These are phyloP conservation scores for Zaprionus ornatus DNA, from an alignment of 1,140 invertebrate species.

Conservation along the genomic window DNA sequence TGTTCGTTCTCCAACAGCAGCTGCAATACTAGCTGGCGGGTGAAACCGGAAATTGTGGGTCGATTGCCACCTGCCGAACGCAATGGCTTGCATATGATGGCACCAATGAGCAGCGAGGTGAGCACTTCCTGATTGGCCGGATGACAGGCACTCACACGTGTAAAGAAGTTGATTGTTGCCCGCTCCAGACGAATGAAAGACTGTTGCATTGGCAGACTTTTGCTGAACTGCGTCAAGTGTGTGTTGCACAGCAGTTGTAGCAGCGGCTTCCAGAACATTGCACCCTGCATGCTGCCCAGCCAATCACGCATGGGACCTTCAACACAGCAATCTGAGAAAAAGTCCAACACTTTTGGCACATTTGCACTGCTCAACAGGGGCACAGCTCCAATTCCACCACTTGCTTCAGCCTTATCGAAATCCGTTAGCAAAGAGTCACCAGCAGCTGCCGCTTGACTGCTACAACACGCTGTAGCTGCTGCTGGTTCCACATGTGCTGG, in stretches of 20 bases:
- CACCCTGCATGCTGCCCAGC: constrained; percentile 91
- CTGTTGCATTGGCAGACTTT: constrained; percentile 85
- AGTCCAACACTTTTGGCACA: constrained; percentile 89
- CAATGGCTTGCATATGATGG: constrained; percentile 73
- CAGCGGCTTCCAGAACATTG: constrained; percentile 92
- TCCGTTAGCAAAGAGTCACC: constrained; percentile 82
- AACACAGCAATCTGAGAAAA: constrained; percentile 91
- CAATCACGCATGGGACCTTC: constrained; percentile 93
- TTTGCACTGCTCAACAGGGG: constrained; percentile 61
- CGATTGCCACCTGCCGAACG: constrained; percentile 40
- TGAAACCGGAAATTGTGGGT: constrained; percentile 91
- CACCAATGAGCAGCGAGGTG: constrained; percentile 88
- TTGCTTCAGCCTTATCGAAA: constrained; percentile 84
- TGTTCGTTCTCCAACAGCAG: constrained; percentile 94
- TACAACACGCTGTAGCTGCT: constrained; percentile 13
- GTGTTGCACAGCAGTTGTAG: constrained; percentile 89
- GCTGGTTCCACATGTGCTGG: neutral
- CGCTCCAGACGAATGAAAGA: constrained; percentile 88
- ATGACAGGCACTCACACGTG: constrained; percentile 93
- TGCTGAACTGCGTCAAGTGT: constrained; percentile 78
- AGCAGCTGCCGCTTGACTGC: constrained; percentile 27
- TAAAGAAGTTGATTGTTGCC: constrained; percentile 90
- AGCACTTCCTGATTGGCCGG: constrained; percentile 92
- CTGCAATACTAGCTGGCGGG: constrained; percentile 92
- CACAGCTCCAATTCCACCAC: constrained; percentile 2